These are phyloP conservation scores for Agonopterix heracliana DNA, from an alignment of 2,888 invertebrate genomes.

Conservation along the genomic window DNA sequence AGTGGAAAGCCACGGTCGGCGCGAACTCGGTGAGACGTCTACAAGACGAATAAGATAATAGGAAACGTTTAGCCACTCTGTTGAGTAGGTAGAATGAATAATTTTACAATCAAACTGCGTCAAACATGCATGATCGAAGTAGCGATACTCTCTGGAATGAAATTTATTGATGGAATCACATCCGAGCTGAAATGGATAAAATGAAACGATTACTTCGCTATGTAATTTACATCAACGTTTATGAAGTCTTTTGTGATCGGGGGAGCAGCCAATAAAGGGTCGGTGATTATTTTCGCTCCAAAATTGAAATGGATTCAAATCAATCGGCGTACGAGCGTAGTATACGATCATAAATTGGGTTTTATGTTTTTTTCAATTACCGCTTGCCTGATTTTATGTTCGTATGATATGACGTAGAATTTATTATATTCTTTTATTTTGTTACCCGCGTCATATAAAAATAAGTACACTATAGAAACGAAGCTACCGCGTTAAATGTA, in stretches of 20 bases:
- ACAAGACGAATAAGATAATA: too few relatives aligned
- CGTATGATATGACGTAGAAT: neutral
- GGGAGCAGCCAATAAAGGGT: conserved; percentile 35
- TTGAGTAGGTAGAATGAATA: too few relatives aligned
- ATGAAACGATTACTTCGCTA: conserved; percentile 41
- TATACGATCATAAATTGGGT: conserved; percentile 37
- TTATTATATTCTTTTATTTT: too few relatives aligned
- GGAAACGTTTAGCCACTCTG: too few relatives aligned
- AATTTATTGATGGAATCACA: too few relatives aligned
- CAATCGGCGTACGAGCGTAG: conserved; percentile 36
- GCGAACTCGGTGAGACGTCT: too few relatives aligned
- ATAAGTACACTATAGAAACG: too few relatives aligned
- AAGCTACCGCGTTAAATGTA: too few relatives aligned
- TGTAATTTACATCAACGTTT: conserved; percentile 44
- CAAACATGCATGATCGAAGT: too few relatives aligned
- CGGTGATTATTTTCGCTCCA: conserved; percentile 42
- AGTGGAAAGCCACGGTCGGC: neutral
- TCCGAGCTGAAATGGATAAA: conserved; percentile 23
- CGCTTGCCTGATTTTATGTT: conserved; percentile 22
- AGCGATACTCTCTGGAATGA: too few relatives aligned
- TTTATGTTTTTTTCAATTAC: conserved; percentile 46
- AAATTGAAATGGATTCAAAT: conserved; percentile 41
- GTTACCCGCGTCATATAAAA: too few relatives aligned
- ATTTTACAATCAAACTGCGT: too few relatives aligned
- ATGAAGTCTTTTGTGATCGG: conserved; percentile 51